Percentiles rank a stretch among this genome's conserved stretches.
phyloP scores from a whole-genome alignment of 2,797 vertebrate species.

The Bovichtus diacanthus region DNA sequence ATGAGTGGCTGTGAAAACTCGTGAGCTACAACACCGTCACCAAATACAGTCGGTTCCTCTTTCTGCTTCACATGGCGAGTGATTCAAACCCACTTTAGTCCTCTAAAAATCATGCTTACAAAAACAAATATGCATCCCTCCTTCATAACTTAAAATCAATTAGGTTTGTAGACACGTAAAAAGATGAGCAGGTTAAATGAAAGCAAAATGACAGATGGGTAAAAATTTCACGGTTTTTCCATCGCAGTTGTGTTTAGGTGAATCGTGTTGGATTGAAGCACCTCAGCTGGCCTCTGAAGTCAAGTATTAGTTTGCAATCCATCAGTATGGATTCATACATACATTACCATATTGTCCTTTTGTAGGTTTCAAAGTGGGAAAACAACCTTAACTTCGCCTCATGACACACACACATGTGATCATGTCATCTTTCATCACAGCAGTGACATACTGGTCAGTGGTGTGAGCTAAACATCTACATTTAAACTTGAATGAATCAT shows the following conservation, averaged over 20 bases:
- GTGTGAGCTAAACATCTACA: conserved; percentile 12
- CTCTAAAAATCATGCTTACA: conserved; percentile 8
- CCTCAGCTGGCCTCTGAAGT: conserved; percentile 6
- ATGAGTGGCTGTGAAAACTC: conserved; percentile 9
- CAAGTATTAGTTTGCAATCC: not conserved
- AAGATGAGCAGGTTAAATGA: not conserved
- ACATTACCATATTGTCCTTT: not conserved
- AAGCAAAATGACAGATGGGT: not conserved
- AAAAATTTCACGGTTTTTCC: not conserved
- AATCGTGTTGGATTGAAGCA: not conserved
- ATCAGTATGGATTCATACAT: not conserved
- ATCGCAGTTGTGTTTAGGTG: not conserved
- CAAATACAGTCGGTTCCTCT: conserved; percentile 32
- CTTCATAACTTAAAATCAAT: not conserved
- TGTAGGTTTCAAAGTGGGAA: conserved; percentile 3
- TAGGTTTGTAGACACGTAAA: not conserved
- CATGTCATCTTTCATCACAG: conserved; percentile 15
- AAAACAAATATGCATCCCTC: not conserved
- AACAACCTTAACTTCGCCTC: not conserved
- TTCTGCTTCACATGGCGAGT: conserved; percentile 25
- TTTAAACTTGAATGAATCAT: conserved; percentile 2
- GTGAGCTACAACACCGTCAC: conserved; percentile 13
- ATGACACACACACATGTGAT: conserved; percentile 10
- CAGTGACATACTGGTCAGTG: not conserved
- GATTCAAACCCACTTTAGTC: conserved; percentile 18